These are phyloP conservation scores for Gallinago jamesoni DNA, from an alignment of 2,113 vertebrate species.

Conservation along the genomic window DNA sequence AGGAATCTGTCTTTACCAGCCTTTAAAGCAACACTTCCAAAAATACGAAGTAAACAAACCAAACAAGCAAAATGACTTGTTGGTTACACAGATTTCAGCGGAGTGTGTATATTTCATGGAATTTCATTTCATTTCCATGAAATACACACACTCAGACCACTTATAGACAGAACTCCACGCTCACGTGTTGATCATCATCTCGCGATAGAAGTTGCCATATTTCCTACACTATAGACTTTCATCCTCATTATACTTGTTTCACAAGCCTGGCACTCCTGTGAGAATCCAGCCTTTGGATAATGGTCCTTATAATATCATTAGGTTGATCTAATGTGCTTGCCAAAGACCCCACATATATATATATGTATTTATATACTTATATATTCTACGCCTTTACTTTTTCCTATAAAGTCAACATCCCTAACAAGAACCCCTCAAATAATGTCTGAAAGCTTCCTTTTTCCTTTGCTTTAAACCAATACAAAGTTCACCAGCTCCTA, in stretches of 20 bases:
- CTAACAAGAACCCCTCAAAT: neutral
- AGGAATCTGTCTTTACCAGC: neutral
- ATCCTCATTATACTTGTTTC: neutral
- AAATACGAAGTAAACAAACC: neutral
- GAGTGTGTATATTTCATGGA: neutral
- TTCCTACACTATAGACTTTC: neutral
- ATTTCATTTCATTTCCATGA: neutral
- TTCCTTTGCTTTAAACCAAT: neutral
- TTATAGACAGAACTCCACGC: neutral
- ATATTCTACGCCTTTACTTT: neutral
- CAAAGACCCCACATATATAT: neutral
- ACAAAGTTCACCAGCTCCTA: neutral
- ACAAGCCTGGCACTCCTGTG: neutral
- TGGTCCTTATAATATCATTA: neutral
- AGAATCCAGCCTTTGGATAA: neutral
- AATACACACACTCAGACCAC: neutral
- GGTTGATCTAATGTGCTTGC: neutral
- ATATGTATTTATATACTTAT: no score
- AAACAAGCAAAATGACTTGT: neutral
- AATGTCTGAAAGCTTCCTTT: neutral
- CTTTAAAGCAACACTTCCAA: neutral
- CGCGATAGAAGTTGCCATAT: accelerated
- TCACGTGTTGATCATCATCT: neutral
- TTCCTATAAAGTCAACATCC: neutral
- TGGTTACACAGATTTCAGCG: neutral